phyloP scores from a whole-genome alignment of 64 coral and sea anemone species.

The Catalaphyllia jardinei region DNA sequence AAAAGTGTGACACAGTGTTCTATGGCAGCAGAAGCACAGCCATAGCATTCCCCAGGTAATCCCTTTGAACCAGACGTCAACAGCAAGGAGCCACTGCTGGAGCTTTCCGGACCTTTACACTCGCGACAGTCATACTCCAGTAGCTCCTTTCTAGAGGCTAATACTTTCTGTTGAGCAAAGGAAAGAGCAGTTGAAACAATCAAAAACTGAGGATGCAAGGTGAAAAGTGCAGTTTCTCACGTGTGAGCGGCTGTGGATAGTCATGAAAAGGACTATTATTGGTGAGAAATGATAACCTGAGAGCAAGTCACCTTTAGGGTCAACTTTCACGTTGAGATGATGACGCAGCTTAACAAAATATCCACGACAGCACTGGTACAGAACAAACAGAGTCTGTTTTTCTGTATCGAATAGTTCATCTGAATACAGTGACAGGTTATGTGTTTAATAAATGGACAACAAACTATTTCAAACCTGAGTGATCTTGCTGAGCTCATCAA shows the following conservation, averaged over 20 bases:
- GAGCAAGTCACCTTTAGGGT: too few relatives aligned
- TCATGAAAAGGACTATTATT: too few relatives aligned
- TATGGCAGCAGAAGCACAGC: slow-evolving; percentile 95
- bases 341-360: neutral
- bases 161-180: slow-evolving; percentile 73
- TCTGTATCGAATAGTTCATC: too few relatives aligned
- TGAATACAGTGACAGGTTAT: neutral
- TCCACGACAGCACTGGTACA: neutral
- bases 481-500: slow-evolving; percentile 99
- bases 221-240: too few relatives aligned
- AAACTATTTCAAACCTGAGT: slow-evolving; percentile 63
- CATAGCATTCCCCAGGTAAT: slow-evolving; percentile 84
- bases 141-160: slow-evolving; percentile 93
- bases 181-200: too few relatives aligned
- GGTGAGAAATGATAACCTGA: too few relatives aligned
- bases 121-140: slow-evolving; percentile 93
- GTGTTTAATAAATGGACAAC: neutral
- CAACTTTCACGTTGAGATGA: too few relatives aligned
- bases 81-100: slow-evolving; percentile 58
- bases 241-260: too few relatives aligned
- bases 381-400: too few relatives aligned
- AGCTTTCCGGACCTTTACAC: slow-evolving; percentile 58
- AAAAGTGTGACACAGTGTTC: slow-evolving; percentile 96
- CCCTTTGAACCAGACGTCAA: slow-evolving; percentile 61
- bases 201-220: too few relatives aligned